These are phyloP conservation scores for Endotricha flammealis DNA, from an alignment of 2,888 invertebrate genomes.

Conservation along the genomic window DNA sequence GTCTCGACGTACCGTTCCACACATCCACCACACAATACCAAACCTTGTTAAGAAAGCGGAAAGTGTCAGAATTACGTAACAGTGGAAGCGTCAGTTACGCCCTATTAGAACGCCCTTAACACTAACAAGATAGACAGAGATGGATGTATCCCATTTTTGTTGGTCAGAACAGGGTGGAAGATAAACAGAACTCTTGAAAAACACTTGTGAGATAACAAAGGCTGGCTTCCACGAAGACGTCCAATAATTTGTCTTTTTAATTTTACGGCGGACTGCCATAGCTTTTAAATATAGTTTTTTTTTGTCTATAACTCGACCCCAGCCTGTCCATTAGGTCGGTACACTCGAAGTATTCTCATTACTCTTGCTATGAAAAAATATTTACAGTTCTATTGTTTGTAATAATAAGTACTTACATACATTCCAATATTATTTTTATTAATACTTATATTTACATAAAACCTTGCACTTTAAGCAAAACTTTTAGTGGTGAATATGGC, in stretches of 20 bases:
- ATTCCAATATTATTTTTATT: constrained; percentile 30
- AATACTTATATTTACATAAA: background rate
- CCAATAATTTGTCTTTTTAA: constrained; percentile 79
- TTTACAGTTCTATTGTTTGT: constrained; percentile 67
- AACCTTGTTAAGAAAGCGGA: constrained; percentile 72
- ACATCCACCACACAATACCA: constrained; percentile 58
- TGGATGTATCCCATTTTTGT: constrained; percentile 42
- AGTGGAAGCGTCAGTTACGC: constrained; percentile 70
- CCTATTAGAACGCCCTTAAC: constrained; percentile 65
- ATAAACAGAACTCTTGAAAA: constrained; percentile 75
- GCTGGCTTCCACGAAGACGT: constrained; percentile 75
- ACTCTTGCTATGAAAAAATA: constrained; percentile 56
- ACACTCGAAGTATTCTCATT: constrained; percentile 62
- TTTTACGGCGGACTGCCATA: constrained; percentile 74
- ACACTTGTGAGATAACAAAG: constrained; percentile 78
- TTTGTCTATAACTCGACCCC: constrained; percentile 55
- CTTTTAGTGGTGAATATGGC: constrained; percentile 21
- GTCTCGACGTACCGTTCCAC: constrained; percentile 47
- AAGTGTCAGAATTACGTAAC: constrained; percentile 76
- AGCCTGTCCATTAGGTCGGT: constrained; percentile 63
- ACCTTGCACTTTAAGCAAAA: constrained; percentile 6
- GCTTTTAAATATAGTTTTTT: constrained; percentile 69
- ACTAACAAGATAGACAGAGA: constrained; percentile 72
- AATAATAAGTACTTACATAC: constrained; percentile 43
- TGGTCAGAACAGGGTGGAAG: constrained; percentile 51